Evolutionary conservation across 1,140 invertebrate genomes (phyloP).

Genomic region (Zaprionus camerounensis): DNA sequence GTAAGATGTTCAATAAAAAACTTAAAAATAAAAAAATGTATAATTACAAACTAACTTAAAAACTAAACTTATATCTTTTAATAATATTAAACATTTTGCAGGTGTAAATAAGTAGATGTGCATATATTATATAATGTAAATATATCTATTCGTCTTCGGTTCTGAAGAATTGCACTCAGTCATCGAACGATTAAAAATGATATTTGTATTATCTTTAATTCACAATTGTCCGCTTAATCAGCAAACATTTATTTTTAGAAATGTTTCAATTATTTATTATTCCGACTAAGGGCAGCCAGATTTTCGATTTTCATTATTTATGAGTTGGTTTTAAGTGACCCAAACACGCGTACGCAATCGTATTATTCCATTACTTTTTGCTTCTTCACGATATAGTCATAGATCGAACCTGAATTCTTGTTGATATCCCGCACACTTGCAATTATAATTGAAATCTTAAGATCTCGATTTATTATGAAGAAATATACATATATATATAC

Average conservation of each 20-base stretch:
- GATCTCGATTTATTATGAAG: neutral
- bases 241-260: constrained; percentile 10
- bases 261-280: constrained; percentile 13
- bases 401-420: neutral
- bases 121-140: neutral
- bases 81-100: no score
- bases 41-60: no score
- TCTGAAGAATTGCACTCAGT: neutral
- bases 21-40: no score
- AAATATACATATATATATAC: neutral
- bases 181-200: constrained; percentile 8
- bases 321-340: neutral
- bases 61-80: no score
- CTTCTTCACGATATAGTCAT: neutral
- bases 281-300: neutral
- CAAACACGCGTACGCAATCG: neutral
- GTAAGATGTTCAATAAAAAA: no score
- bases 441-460: neutral
- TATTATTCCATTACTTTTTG: neutral
- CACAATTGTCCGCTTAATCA: constrained; percentile 1
- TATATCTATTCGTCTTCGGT: neutral
- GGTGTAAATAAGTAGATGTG: neutral
- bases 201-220: constrained; percentile 21
- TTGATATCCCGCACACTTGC: neutral
- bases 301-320: constrained; percentile 17